A percentile compares a stretch with the other conserved stretches of the same genome.
Evolutionary conservation across 1,140 invertebrate species (phyloP).

Genomic region (Pachypeltis micranthus): DNA sequence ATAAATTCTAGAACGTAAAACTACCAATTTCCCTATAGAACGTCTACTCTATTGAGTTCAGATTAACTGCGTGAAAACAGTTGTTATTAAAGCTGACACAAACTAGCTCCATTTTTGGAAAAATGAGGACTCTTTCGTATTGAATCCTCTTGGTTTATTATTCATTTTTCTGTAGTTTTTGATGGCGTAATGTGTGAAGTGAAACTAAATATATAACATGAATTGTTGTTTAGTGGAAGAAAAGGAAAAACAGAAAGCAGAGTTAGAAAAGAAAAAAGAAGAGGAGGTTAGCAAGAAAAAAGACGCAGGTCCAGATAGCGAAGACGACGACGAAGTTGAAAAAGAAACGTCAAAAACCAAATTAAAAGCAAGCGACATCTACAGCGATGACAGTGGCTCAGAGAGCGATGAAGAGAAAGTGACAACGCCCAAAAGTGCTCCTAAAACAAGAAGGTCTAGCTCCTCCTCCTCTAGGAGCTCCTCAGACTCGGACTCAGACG

Average conservation of each 20-base stretch:
- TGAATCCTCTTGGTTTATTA: too few species aligned
- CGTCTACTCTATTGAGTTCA: too few species aligned
- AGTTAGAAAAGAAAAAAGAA: slow-evolving; percentile 41
- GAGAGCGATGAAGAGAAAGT: slow-evolving; percentile 45
- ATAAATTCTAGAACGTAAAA: too few species aligned
- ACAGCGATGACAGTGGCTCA: slow-evolving; percentile 86
- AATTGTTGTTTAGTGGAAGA: too few species aligned
- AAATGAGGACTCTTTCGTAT: too few species aligned
- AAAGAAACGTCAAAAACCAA: slow-evolving; percentile 47
- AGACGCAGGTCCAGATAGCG: slow-evolving; percentile 35
- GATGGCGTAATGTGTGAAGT: too few species aligned
- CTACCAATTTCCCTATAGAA: too few species aligned
- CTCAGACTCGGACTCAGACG: slow-evolving; percentile 42
- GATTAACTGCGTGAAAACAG: too few species aligned
- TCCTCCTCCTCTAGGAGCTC: slow-evolving; percentile 30
- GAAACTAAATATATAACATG: too few species aligned
- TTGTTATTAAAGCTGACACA: too few species aligned
- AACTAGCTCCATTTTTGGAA: too few species aligned
- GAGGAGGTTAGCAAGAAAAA: slow-evolving; percentile 32
- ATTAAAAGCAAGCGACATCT: slow-evolving; percentile 86
- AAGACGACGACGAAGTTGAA: slow-evolving; percentile 44
- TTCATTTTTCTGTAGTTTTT: too few species aligned
- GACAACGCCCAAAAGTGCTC: not conserved
- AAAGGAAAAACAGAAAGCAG: slow-evolving; percentile 44
- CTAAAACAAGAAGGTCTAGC: slow-evolving; percentile 24